These are phyloP conservation scores for Bimastos eiseni DNA, from an alignment of 2,888 invertebrate genomes.

Conservation along the genomic window DNA sequence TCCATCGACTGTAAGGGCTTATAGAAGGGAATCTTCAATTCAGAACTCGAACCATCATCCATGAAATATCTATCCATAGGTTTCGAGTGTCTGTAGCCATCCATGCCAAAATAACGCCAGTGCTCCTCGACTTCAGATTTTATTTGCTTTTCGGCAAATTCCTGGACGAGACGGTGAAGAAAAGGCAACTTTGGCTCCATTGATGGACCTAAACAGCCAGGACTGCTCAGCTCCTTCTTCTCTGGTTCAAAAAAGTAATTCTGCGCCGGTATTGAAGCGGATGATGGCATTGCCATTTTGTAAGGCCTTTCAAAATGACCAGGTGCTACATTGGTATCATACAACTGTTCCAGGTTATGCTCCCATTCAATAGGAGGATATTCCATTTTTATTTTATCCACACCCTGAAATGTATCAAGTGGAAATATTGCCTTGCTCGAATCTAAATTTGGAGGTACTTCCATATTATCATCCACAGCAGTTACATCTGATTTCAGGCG, in stretches of 20 bases:
- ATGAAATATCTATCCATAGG: neutral
- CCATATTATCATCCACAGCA: slow-evolving; percentile 30
- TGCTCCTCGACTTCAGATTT: slow-evolving; percentile 50
- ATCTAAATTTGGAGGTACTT: neutral
- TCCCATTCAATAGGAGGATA: slow-evolving; percentile 42
- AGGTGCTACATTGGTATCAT: slow-evolving; percentile 50
- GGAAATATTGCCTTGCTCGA: neutral
- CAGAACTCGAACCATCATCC: slow-evolving; percentile 21
- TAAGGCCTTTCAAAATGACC: slow-evolving; percentile 13
- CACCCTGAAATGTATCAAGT: slow-evolving; percentile 10
- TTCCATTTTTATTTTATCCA: neutral
- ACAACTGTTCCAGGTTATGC: slow-evolving; percentile 52
- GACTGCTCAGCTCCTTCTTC: slow-evolving; percentile 45
- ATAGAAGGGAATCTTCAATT: slow-evolving; percentile 88
- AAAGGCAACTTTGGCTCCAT: slow-evolving; percentile 51
- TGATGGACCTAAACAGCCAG: neutral
- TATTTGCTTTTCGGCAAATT: slow-evolving; percentile 59
- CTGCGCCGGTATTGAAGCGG: slow-evolving; percentile 31
- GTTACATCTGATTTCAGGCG: slow-evolving; percentile 56
- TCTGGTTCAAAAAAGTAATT: slow-evolving; percentile 35
- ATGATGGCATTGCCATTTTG: slow-evolving; percentile 39
- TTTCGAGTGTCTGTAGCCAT: neutral
- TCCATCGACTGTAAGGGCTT: slow-evolving; percentile 21
- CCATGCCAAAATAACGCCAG: neutral
- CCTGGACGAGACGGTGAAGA: slow-evolving; percentile 59